A percentile compares a stretch with the other conserved stretches of the same genome.
Conservation (phyloP, 2,888 invertebrate genomes). For the Drosophila tripunctata region DNA sequence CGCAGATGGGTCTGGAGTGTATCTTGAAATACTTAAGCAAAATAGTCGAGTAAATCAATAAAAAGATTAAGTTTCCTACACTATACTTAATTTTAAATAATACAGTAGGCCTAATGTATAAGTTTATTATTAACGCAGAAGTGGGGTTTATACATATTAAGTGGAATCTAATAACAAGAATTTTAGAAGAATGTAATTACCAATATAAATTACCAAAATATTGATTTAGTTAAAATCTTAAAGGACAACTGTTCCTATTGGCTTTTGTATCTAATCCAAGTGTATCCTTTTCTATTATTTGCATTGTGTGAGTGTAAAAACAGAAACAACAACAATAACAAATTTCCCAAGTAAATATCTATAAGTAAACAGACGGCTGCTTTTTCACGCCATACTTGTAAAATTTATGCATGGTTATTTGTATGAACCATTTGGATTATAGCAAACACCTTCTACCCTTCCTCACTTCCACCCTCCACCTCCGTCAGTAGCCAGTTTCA, state of each 20-base stretch:
- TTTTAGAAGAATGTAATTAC: neutral
- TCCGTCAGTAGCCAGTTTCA: neutral
- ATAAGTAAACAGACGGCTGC: constrained; percentile 42
- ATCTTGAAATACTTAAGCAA: neutral
- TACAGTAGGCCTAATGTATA: neutral
- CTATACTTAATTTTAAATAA: neutral
- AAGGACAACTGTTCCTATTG: neutral
- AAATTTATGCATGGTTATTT: constrained; percentile 73
- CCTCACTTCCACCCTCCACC: too few species aligned
- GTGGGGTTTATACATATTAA: neutral
- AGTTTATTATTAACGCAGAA: neutral
- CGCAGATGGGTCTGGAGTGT: constrained; percentile 2
- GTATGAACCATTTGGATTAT: constrained; percentile 62
- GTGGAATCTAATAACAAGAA: neutral
- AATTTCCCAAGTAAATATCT: constrained; percentile 52
- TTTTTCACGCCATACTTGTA: constrained; percentile 60
- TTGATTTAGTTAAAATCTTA: neutral
- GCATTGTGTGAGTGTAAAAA: constrained; percentile 6
- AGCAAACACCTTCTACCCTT: constrained; percentile 17
- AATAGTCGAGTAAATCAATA: neutral
- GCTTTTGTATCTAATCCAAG: neutral
- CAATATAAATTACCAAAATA: constrained; percentile 5
- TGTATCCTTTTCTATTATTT: constrained; percentile 11
- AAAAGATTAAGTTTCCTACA: neutral
- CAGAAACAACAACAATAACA: constrained; percentile 9